Evolutionary conservation across 2,113 vertebrate species (phyloP), one percentile per base, ranked within the genome.

Genomic region (Hemibagrus wyckioides): DNA sequence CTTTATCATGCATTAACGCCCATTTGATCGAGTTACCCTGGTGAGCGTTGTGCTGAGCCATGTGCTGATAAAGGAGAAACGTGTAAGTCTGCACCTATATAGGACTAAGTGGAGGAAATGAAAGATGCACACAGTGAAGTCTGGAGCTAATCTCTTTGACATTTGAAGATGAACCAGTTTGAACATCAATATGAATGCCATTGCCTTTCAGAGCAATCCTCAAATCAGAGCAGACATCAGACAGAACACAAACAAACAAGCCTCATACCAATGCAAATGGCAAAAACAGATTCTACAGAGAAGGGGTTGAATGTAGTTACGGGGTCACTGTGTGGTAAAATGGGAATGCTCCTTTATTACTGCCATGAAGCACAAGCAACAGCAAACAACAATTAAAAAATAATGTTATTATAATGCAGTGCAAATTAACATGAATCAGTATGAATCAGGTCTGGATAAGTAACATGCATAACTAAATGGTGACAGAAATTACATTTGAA

Each of bases 121-220:
- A 89, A 36, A 63, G 67, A 88, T 84, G 44, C n/a, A 36, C 71
- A 87, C 67, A 54, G 44, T 82, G 82, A 86, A 69, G 23, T 88
- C 87, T 90, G 67, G 41, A 88, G 86, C 84, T 87, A 89, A 89
- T 90, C 87, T 89, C 28, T 88, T 56, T 90, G 89, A 88, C 91
- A 92, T 92, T 90, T 90, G 59, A 87, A 85, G 88, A 82, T 85
- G 85, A 65, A 81, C 41, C 87, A 82, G 69, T 81, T 48, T 80
- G 36, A 69, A 85, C 36, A 52, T 77, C 36, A 36, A 56, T 87
- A 73, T 88, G 83, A 90, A 90, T 91, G 86, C 83, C 77, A 82
- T 5, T 85, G 77, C 65, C 77, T 89, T 85, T 91, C 23, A 48
- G n/a, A 89, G 84, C 63, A 77, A 80, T 57, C 44, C 65, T 73